Evolutionary conservation across 2,888 invertebrate genomes (phyloP), one percentile per base, ranked within the genome.

Genomic region (Holacanthella duospinosa): DNA sequence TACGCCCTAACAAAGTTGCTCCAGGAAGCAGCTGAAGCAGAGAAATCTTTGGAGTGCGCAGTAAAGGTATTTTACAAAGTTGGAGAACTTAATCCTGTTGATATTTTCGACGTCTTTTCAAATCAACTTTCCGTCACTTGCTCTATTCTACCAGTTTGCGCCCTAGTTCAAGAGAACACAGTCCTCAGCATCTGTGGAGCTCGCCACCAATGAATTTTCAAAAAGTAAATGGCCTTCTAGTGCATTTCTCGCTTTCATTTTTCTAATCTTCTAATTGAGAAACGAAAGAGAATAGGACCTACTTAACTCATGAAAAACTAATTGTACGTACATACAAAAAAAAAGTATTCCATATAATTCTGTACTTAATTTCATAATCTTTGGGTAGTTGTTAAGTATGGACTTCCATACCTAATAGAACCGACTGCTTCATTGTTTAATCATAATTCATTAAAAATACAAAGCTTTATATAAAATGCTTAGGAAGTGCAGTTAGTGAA

Each of bases 101-200:
- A 77, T 59, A 76, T 79, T 64, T 75, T 77, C 43, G 72, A 75
- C 62, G 76, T 78, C 25, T 74, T 79, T 21, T 73, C 74, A 21
- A 63, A 65, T 36, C 74, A 74, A 67, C 74, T 80, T 77, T 78
- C 79, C 59, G 81, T 88, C 70, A 86, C 86, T 63, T 85, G 85
- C 72, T 88, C 87, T 19, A 82, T 87, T 66, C 82, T 90, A 78
- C 91, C 91, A 60, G 89, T 89, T 69, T 82, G 84, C 70, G 86
- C 86, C 76, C 82, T 91, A 75, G 87, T 89, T 79, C 87, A 86
- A 79, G 85, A 86, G 71, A 85, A 85, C 80, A 88, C 88, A 74
- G 88, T 88, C 80, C 82, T 91, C 72, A 89, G 90, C 68, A 84
- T 91, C 77, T 87, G 86, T 78, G 90, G 89, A 25, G 83, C 90